Percentiles rank a stretch among this genome's conserved stretches.
Conservation (phyloP, 92 coral and sea anemone species). For the Phenganax stokvisi region DNA sequence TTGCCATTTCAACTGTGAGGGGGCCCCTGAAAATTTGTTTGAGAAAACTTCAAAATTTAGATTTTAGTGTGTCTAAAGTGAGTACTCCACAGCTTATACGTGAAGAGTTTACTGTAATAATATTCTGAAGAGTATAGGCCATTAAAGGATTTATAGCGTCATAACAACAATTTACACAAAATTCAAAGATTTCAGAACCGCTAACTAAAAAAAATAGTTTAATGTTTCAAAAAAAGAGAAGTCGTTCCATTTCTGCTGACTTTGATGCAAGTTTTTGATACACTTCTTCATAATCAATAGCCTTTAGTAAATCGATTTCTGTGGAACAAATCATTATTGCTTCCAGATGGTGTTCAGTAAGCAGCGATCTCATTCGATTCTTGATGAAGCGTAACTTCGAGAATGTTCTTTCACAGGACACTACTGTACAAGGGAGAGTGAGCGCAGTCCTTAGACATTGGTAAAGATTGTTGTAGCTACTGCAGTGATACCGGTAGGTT, state of each 20-base stretch:
- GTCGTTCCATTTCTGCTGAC: not conserved
- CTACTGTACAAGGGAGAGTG: not conserved
- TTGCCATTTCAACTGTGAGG: no score
- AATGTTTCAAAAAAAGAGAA: not conserved
- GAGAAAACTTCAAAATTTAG: no score
- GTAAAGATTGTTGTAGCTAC: conserved; percentile 1
- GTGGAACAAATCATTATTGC: not conserved
- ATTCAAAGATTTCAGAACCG: no score
- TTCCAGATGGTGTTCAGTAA: not conserved
- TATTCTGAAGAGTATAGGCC: no score
- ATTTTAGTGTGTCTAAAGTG: no score
- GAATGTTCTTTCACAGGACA: not conserved
- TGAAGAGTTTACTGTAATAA: no score
- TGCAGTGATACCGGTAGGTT: not conserved
- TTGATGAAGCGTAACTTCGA: not conserved
- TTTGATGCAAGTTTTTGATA: not conserved
- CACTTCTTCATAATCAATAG: not conserved
- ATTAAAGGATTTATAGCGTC: no score
- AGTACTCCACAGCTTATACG: no score
- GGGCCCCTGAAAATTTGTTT: no score
- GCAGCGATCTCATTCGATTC: not conserved
- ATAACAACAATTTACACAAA: no score
- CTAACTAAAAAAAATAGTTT: not conserved
- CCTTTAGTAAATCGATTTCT: not conserved
- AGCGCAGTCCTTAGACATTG: not conserved